phyloP scores from a whole-genome alignment of 1,140 invertebrate genomes.

The Caenorhabditis brenneri region DNA sequence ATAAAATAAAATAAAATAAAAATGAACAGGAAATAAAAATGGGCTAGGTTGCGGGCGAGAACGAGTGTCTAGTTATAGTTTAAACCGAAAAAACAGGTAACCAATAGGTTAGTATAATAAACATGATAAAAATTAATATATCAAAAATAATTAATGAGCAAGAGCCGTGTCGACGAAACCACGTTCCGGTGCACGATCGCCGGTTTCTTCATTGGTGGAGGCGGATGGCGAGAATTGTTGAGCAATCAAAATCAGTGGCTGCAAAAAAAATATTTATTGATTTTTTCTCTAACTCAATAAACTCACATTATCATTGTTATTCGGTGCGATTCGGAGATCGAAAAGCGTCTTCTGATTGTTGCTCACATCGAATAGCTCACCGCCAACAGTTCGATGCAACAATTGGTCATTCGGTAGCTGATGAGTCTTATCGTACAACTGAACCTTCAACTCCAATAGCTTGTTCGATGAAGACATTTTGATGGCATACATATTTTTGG shows the following conservation, averaged over 20 bases:
- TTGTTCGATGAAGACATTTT: slow-evolving; percentile 11
- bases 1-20: too few species aligned
- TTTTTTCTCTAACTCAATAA: not conserved
- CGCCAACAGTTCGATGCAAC: not conserved
- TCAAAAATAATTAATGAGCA: not conserved
- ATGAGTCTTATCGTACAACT: slow-evolving; percentile 26
- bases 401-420: slow-evolving; percentile 8
- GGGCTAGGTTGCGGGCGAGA: too few species aligned
- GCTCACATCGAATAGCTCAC: not conserved
- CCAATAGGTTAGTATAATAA: too few species aligned
- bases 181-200: slow-evolving; percentile 20
- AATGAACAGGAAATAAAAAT: too few species aligned
- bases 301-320: slow-evolving; percentile 20
- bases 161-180: slow-evolving; percentile 8
- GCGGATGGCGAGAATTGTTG: not conserved
- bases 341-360: slow-evolving; percentile 3
- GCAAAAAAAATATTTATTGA: not conserved
- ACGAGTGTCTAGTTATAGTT: too few species aligned
- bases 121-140: not conserved
- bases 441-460: slow-evolving; percentile 19
- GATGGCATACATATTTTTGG: slow-evolving; percentile 6
- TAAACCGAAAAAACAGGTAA: not conserved
- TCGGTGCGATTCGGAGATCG: not conserved
- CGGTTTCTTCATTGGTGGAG: slow-evolving; percentile 2
- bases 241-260: slow-evolving; percentile 20